phyloP scores from a whole-genome alignment of 2,113 vertebrate genomes.

The Hemibagrus wyckioides region DNA sequence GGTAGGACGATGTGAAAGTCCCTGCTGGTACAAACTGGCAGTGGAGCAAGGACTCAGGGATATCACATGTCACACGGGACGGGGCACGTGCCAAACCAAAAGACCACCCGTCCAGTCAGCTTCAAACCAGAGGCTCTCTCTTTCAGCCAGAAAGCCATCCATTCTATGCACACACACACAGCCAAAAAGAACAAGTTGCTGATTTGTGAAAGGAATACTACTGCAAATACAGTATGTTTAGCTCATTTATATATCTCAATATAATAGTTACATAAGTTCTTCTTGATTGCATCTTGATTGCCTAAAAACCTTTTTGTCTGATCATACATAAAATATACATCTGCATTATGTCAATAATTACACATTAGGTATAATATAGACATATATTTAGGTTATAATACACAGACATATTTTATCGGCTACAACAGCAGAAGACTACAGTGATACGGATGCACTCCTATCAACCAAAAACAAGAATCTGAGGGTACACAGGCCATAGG shows the following conservation, averaged over 20 bases:
- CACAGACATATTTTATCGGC: not conserved
- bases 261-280: not conserved
- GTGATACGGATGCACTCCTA: not conserved
- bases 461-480: not conserved
- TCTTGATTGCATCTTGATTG: not conserved
- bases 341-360: not conserved
- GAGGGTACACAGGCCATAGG: not conserved
- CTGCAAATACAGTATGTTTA: not conserved
- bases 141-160: conserved; percentile 46
- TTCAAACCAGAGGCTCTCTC: conserved; percentile 41
- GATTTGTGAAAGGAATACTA: not conserved
- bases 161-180: conserved; percentile 13
- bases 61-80: conserved; percentile 52
- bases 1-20: conserved; percentile 40
- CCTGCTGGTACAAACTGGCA: conserved; percentile 48
- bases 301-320: not conserved
- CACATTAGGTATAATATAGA: not conserved
- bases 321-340: not conserved
- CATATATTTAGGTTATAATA: too few species aligned
- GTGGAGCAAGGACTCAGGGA: conserved; percentile 23
- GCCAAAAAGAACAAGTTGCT: not conserved
- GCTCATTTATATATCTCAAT: not conserved
- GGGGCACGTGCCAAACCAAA: conserved; percentile 53
- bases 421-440: not conserved
- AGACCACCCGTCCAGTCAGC: conserved; percentile 48